A percentile compares a stretch with the other conserved stretches of the same genome.
These are phyloP conservation scores for Rallus crepitans DNA, from an alignment of 2,797 vertebrate species.

Conservation along the genomic window DNA sequence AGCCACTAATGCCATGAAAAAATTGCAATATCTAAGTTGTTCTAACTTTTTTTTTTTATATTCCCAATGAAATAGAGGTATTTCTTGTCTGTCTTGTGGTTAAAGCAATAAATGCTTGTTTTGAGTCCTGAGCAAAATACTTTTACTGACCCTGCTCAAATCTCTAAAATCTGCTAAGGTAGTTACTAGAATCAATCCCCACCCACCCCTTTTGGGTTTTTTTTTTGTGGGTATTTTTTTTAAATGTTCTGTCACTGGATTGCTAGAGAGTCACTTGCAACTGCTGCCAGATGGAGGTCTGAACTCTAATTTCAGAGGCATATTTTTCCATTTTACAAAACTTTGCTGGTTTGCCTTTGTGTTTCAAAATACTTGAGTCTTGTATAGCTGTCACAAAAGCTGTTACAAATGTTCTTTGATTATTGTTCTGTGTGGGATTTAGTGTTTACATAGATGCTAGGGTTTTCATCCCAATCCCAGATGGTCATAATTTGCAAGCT, in stretches of 20 bases:
- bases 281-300: background rate
- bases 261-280: background rate
- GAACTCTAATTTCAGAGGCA: background rate
- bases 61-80: background rate
- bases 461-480: background rate
- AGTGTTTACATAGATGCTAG: background rate
- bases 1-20: background rate
- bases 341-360: background rate
- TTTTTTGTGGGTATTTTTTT: background rate
- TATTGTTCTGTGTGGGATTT: background rate
- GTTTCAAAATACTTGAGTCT: background rate
- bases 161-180: background rate
- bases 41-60: background rate
- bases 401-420: background rate
- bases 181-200: background rate
- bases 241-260: background rate
- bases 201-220: accelerated
- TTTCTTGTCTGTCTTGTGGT: background rate
- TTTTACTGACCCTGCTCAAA: background rate
- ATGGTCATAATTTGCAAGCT: background rate
- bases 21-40: background rate
- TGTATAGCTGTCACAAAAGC: background rate
- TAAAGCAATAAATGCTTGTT: background rate
- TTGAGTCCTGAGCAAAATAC: background rate
- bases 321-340: background rate